Conservation (phyloP, 2,113 vertebrate genomes). For the Tetraodon nigroviridis region DNA sequence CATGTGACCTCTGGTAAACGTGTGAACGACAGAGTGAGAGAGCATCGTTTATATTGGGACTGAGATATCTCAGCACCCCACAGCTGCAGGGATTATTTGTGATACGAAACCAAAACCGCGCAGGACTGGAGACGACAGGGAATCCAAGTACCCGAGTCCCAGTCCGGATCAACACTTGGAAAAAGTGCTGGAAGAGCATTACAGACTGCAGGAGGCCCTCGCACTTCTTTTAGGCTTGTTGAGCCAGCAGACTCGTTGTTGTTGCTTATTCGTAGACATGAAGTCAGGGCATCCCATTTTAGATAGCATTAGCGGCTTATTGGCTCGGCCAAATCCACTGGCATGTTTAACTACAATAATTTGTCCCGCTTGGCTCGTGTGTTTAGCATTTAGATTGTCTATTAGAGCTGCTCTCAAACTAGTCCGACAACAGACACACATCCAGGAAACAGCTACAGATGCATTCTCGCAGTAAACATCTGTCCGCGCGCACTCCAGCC, state of each 20-base stretch:
- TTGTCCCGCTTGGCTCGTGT: too few relatives aligned
- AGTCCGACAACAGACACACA: neutral
- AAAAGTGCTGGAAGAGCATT: constrained; percentile 20
- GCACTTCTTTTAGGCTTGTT: too few relatives aligned
- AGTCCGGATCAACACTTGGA: neutral
- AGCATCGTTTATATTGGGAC: constrained; percentile 33
- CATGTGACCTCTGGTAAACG: constrained; percentile 11
- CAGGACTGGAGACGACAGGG: constrained; percentile 1
- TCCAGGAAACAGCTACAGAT: too few relatives aligned
- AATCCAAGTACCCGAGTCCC: constrained; percentile 21
- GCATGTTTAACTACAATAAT: neutral
- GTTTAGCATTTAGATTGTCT: neutral
- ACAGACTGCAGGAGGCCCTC: neutral
- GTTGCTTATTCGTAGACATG: constrained; percentile 1
- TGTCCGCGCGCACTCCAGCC: too few relatives aligned
- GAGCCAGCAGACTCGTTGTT: constrained; percentile 1
- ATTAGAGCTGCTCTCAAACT: neutral
- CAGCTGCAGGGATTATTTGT: constrained; percentile 43
- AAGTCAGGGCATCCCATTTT: neutral
- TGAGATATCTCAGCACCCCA: constrained; percentile 42
- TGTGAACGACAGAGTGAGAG: constrained; percentile 10
- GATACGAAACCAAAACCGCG: constrained; percentile 35
- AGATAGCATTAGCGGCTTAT: neutral
- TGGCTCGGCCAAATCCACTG: neutral
- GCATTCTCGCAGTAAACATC: too few relatives aligned